These are phyloP conservation scores for Streblospio benedicti DNA, from an alignment of 1,140 invertebrate genomes.

Conservation along the genomic window DNA sequence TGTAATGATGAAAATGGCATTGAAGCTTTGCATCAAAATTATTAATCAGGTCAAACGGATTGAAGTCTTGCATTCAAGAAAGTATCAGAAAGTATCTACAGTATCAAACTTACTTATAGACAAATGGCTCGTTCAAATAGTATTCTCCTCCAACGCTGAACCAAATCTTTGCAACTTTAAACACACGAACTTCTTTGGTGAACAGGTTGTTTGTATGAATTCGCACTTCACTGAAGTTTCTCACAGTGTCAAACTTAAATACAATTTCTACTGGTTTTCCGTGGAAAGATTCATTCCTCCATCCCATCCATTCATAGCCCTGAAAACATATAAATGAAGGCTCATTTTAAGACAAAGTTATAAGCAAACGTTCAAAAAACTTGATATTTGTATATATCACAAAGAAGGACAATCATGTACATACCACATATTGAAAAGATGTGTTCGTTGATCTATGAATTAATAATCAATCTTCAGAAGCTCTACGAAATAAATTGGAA, in stretches of 20 bases:
- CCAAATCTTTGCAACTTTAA: slow-evolving; percentile 56
- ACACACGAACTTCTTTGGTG: slow-evolving; percentile 58
- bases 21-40: too few relatives aligned
- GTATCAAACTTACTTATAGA: slow-evolving; percentile 3
- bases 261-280: slow-evolving; percentile 39
- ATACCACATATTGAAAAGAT: too few relatives aligned
- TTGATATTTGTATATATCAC: slow-evolving; percentile 37
- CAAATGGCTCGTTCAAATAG: neutral
- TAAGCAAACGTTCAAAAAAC: too few relatives aligned
- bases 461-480: too few relatives aligned
- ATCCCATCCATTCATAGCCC: slow-evolving; percentile 60
- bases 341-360: too few relatives aligned
- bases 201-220: slow-evolving; percentile 71
- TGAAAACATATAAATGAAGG: slow-evolving; percentile 60
- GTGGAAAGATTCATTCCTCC: slow-evolving; percentile 63
- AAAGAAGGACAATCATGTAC: neutral
- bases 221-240: slow-evolving; percentile 78
- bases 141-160: slow-evolving; percentile 65
- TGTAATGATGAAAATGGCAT: too few relatives aligned
- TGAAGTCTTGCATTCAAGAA: too few relatives aligned
- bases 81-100: too few relatives aligned
- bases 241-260: slow-evolving; percentile 77
- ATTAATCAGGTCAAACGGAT: too few relatives aligned
- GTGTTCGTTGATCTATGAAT: too few relatives aligned
- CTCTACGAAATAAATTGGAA: too few relatives aligned